phyloP scores from a whole-genome alignment of 2,113 vertebrate genomes.

The Varanus salvator region DNA sequence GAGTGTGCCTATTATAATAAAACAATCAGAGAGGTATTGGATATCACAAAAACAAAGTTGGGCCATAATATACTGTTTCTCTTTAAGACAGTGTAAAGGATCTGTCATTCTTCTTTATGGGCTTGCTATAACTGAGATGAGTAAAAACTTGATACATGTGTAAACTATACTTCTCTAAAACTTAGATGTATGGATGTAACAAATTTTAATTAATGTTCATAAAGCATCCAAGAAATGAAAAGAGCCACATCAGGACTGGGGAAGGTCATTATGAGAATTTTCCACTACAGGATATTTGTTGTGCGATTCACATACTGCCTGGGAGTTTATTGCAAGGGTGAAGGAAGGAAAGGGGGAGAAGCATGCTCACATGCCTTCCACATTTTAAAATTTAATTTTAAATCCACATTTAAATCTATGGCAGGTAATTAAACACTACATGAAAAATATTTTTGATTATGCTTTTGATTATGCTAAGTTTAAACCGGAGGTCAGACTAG shows the following conservation, averaged over 20 bases:
- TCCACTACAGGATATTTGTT: neutral
- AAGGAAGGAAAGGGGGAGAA: too few relatives aligned
- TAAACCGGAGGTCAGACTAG: too few relatives aligned
- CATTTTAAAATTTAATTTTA: neutral
- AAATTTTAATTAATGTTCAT: neutral
- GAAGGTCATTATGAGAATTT: neutral
- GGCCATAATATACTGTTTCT: neutral
- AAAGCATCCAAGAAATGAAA: neutral
- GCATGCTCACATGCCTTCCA: too few relatives aligned
- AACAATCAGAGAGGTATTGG: neutral
- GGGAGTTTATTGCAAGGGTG: neutral
- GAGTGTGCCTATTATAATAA: neutral
- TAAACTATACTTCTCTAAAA: neutral
- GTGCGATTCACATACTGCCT: constrained; percentile 44
- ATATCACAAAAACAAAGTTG: neutral
- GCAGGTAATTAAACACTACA: neutral
- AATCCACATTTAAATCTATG: neutral
- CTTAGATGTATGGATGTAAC: neutral
- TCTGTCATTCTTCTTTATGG: neutral
- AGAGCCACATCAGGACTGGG: neutral
- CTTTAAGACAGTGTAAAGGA: neutral
- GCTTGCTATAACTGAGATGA: neutral
- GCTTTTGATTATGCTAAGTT: neutral
- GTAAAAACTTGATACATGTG: neutral
- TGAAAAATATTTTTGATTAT: neutral